A percentile compares a stretch with the other conserved stretches of the same genome.
Conservation (phyloP, 2,113 vertebrate genomes). For the Embiotoca jacksoni region DNA sequence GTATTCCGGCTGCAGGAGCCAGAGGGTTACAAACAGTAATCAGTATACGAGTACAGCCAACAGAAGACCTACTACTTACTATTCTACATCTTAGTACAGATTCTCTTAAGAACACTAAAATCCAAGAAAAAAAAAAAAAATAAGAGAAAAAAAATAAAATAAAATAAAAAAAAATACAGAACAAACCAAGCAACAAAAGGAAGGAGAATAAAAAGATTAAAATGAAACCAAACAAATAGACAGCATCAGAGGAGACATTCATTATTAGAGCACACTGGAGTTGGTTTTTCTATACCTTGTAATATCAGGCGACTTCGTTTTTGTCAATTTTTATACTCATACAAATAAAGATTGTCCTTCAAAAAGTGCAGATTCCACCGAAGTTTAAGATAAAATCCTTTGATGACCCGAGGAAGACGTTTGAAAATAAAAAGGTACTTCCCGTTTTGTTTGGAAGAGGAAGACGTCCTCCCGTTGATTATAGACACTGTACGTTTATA, state of each 20-base stretch:
- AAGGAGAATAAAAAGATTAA: slow-evolving; percentile 75
- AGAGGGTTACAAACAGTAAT: slow-evolving; percentile 87
- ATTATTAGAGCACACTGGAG: slow-evolving; percentile 86
- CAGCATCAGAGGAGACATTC: slow-evolving; percentile 88
- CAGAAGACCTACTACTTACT: slow-evolving; percentile 86
- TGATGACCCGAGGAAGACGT: slow-evolving; percentile 85
- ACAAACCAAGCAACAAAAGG: slow-evolving; percentile 86
- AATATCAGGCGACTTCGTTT: slow-evolving; percentile 83
- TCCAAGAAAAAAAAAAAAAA: slow-evolving; percentile 57
- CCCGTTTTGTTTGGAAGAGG: slow-evolving; percentile 77
- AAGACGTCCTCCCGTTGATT: slow-evolving; percentile 69
- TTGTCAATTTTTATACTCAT: slow-evolving; percentile 83
- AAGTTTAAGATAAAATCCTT: slow-evolving; percentile 84
- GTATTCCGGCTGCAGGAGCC: slow-evolving; percentile 83
- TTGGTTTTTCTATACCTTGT: slow-evolving; percentile 84
- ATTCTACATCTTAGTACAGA: slow-evolving; percentile 84
- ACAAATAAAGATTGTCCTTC: slow-evolving; percentile 91
- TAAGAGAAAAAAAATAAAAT: slow-evolving; percentile 5
- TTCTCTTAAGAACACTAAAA: slow-evolving; percentile 87
- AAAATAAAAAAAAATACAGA: slow-evolving; percentile 59
- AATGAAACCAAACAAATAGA: slow-evolving; percentile 78
- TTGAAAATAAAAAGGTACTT: slow-evolving; percentile 83
- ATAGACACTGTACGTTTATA: slow-evolving; percentile 81
- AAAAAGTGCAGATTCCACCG: slow-evolving; percentile 87
- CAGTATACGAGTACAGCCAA: slow-evolving; percentile 89